A percentile compares a stretch with the other conserved stretches of the same genome.
These are phyloP conservation scores for Idaea aversata DNA, from an alignment of 2,888 invertebrate genomes.

Conservation along the genomic window DNA sequence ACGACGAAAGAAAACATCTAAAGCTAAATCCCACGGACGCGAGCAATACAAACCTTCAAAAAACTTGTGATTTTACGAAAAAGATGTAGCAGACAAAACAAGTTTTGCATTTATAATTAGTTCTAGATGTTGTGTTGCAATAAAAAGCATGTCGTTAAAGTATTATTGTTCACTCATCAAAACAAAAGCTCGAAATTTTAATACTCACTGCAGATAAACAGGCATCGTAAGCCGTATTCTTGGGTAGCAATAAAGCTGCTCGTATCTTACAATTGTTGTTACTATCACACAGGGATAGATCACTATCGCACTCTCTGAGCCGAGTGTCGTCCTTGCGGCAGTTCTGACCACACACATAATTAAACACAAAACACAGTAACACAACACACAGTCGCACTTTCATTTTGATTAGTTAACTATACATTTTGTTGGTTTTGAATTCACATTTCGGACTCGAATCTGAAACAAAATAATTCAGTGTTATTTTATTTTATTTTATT, in stretches of 20 bases:
- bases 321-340: conserved; percentile 62
- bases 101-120: too few relatives aligned
- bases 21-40: too few relatives aligned
- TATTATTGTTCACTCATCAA: background rate
- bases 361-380: conserved; percentile 35
- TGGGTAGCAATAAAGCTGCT: conserved; percentile 84
- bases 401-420: conserved; percentile 24
- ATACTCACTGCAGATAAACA: conserved; percentile 75
- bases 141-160: too few relatives aligned
- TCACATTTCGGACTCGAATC: conserved; percentile 8
- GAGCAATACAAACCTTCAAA: too few relatives aligned
- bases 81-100: too few relatives aligned
- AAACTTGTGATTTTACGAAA: too few relatives aligned
- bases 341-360: conserved; percentile 43
- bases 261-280: conserved; percentile 81
- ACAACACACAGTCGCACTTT: conserved; percentile 55
- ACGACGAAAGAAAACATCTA: too few relatives aligned
- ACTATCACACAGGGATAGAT: conserved; percentile 55
- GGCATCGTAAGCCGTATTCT: conserved; percentile 75
- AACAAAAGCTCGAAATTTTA: background rate
- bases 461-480: conserved; percentile 15
- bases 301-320: conserved; percentile 64
- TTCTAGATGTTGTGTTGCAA: too few relatives aligned
- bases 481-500: background rate
- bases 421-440: conserved; percentile 3